Base-by-base conservation (phyloP, 2,888 invertebrate species). In the Phalera bucephala region DNA sequence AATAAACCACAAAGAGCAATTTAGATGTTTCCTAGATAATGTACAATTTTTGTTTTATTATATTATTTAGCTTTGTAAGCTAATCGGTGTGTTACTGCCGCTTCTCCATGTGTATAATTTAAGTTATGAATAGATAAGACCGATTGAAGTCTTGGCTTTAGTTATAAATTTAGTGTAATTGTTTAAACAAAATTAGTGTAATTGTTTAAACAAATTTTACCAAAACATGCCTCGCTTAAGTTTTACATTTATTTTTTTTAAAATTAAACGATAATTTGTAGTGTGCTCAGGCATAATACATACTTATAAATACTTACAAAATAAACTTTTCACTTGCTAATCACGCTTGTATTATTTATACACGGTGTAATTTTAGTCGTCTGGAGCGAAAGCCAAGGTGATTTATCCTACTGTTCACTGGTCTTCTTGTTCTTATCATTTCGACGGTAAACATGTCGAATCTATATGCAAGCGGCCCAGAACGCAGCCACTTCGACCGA, bases 191-290 rank as follows among this genome's bases (percentile, higher is more conserved):
- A 72, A 77, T 80, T 85, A 77, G 67, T 68, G 45, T 80, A 77
- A 79, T 77, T 68, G 77, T 78, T 80, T 80, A 80, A 78, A 75
- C 68, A 79, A 80, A 72, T 78, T 80, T 85, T 88, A 89, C 88
- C 88, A 89, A 89, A 88, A 83, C 72, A 80, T 85, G 88, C 88
- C 88, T 89, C 88, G 88, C 88, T 83, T 86, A 84, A 72, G 78
- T 81, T 87, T 78, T 75, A 79, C 59, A 58, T 81, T 78, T 51
- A 52, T 60, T 66, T 72, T 78, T 66, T 75, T 80, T 74, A 84
- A 82, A 75, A 79, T 81, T 74, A 69, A 66, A 62, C 62, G 63
- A 65, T 75, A 74, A 60, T 73, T 28, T 75, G 72, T 78, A 80
- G 75, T 80, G 79, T 85, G 84, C 76, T 71, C 75, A 74, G 82